phyloP scores from a whole-genome alignment of 2,797 vertebrate species.

The Natrix natrix region DNA sequence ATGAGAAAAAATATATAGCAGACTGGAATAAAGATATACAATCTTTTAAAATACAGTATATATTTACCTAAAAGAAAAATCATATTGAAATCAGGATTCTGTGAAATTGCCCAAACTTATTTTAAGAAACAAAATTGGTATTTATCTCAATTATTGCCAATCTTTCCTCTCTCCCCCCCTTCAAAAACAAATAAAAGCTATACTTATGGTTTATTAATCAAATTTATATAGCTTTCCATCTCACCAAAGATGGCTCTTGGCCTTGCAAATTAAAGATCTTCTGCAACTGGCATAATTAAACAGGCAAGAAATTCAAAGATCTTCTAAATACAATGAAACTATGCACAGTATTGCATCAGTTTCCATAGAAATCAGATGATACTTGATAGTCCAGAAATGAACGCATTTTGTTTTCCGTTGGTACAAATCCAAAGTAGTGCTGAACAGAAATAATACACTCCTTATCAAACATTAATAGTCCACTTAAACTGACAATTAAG shows the following conservation, averaged over 20 bases:
- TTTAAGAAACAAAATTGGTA: neutral
- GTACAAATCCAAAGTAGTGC: neutral
- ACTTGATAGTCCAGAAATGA: neutral
- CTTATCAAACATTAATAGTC: neutral
- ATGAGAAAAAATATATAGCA: neutral
- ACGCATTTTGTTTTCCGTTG: neutral
- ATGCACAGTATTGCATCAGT: neutral
- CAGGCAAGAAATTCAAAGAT: neutral
- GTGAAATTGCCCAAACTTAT: neutral
- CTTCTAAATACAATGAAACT: neutral
- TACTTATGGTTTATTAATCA: neutral
- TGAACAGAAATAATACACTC: neutral
- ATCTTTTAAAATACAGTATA: neutral
- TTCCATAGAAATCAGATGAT: neutral
- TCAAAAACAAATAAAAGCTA: neutral
- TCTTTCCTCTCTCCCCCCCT: neutral
- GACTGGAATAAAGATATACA: neutral
- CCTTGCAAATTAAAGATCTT: neutral
- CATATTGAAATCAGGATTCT: neutral
- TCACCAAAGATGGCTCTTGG: neutral
- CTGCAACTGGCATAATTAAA: neutral
- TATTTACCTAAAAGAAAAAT: neutral
- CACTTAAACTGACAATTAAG: neutral
- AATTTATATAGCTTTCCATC: neutral
- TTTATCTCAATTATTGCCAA: neutral